Evolutionary conservation across 2,113 vertebrate genomes (phyloP), one percentile per base, ranked within the genome.

Genomic region (Planiliza haematocheilus): DNA sequence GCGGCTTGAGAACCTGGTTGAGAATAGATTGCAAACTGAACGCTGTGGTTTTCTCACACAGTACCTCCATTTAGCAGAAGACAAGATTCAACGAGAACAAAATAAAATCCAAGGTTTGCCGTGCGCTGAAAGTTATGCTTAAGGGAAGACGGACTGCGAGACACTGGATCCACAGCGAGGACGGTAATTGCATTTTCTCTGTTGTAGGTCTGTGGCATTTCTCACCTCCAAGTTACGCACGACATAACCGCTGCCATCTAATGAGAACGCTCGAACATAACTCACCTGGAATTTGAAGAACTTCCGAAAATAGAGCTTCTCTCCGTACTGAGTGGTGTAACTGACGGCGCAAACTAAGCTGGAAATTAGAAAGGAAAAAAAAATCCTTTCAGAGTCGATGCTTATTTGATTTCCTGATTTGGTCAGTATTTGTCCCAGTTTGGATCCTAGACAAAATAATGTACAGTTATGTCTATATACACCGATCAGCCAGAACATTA

Each of bases 231-330:
- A 69, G 38, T 41, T 1, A 14, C 43, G 9, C 13, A 8, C 1
- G 18, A 74, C 21, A 38, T 58, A 0, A 55, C 9, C 18, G 0
- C 64, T 0, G 46, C 7, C 21, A 21, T 62, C 68, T 65, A 60
- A 76, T 30, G 51, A 77, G n/a, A 81, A 36, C 1, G n/a, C 34
- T 51, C 10, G 48, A 38, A 59, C 10, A 41, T 4, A 34, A 38
- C 83, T 84, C 94, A 99, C 97, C 98, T 99, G 98, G 91, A 99
- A 99, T 93, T 99, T 99, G 93, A 99, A 99, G 94, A 99, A 99
- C 86, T 99, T 99, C 71, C 98, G 95, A 91, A 99, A 99, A 89
- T 99, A 99, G 91, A 99, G 96, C 89, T 99, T 99, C 90, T 99
- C 98, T 88, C 97, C 97, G 4, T 91, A 91, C 81, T 99, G 97